Percentiles rank a stretch among this genome's conserved stretches.
Conservation (phyloP, 2,888 invertebrate genomes). For the Eulithis testata region DNA sequence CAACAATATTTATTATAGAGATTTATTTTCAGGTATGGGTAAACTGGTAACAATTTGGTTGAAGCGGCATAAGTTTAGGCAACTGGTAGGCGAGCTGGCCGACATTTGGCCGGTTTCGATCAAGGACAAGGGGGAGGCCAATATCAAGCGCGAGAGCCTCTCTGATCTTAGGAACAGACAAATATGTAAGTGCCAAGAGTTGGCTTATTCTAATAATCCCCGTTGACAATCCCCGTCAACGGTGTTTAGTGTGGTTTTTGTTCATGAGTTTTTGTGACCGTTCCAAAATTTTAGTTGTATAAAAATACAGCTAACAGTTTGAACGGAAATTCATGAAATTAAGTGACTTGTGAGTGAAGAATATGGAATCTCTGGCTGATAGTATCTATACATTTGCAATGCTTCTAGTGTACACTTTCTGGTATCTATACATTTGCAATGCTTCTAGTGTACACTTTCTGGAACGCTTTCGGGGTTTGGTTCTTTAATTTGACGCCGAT, state of each 20-base stretch:
- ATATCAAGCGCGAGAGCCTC: conserved; percentile 62
- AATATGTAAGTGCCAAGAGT: conserved; percentile 52
- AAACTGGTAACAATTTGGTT: conserved; percentile 69
- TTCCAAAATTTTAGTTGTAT: no score
- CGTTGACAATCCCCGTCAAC: no score
- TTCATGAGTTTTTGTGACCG: no score
- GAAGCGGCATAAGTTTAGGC: conserved; percentile 61
- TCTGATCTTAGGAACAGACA: conserved; percentile 60
- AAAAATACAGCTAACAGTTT: no score
- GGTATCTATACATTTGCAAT: conserved; percentile 37
- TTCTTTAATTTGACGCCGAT: conserved; percentile 67
- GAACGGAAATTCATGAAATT: no score
- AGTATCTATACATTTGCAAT: not conserved
- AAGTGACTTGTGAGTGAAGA: no score
- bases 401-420: conserved; percentile 67
- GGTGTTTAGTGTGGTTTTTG: no score
- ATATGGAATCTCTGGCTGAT: not conserved
- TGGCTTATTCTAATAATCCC: no score
- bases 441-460: conserved; percentile 67
- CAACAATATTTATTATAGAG: not conserved
- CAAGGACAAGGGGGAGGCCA: conserved; percentile 53
- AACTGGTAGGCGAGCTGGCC: conserved; percentile 62
- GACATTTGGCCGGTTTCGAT: conserved; percentile 66
- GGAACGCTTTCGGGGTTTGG: conserved; percentile 65
- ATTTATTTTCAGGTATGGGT: conserved; percentile 55